Evolutionary conservation across 2,113 vertebrate genomes (phyloP).

Genomic region (Pomatostomus ruficeps): DNA sequence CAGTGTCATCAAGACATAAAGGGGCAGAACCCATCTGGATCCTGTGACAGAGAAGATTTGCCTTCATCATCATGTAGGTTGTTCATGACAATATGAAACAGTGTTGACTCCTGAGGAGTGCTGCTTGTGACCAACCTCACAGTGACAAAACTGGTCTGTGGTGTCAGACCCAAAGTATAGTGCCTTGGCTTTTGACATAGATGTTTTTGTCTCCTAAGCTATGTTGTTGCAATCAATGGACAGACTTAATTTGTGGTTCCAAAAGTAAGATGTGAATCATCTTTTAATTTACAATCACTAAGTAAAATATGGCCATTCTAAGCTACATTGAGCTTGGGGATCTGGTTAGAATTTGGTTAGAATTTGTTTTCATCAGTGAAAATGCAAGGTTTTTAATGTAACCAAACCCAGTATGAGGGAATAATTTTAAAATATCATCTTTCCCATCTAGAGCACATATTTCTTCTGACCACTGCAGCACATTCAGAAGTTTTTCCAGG

Average conservation of each 20-base stretch:
- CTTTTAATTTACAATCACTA: neutral
- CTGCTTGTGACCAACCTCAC: neutral
- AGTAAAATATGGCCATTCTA: neutral
- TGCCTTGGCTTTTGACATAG: neutral
- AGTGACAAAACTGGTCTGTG: neutral
- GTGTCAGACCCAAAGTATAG: neutral
- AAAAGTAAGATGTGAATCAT: neutral
- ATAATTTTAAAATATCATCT: neutral
- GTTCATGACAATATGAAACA: neutral
- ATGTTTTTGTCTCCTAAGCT: neutral
- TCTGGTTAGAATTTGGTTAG: neutral
- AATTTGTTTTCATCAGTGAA: neutral
- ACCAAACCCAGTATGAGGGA: neutral
- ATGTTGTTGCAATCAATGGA: neutral
- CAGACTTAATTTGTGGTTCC: neutral
- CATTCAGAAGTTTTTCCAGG: neutral
- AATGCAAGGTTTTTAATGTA: neutral
- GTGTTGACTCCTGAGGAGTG: neutral
- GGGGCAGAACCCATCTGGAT: neutral
- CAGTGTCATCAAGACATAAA: neutral
- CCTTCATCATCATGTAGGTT: neutral
- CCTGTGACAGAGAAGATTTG: neutral
- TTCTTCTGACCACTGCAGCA: neutral
- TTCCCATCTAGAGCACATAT: neutral
- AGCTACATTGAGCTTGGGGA: neutral